These are phyloP conservation scores for Digitonthophagus gazella DNA, from an alignment of 2,888 invertebrate genomes.

Conservation along the genomic window DNA sequence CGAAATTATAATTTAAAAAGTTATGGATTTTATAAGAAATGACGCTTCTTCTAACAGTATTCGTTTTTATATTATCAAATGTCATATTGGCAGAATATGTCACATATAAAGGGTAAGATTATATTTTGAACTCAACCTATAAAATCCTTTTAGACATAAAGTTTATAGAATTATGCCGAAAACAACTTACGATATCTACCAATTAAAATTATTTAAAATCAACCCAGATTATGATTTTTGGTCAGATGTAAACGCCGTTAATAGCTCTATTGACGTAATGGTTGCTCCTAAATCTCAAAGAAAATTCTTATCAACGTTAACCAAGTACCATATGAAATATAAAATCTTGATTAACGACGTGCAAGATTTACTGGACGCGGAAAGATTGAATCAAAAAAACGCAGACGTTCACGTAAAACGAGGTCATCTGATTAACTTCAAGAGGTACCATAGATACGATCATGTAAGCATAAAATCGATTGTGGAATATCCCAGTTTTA, in stretches of 20 bases:
- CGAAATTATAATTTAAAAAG: no score
- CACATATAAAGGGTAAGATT: slow-evolving; percentile 26
- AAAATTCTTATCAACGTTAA: not conserved
- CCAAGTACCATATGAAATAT: not conserved
- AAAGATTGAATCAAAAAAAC: slow-evolving; percentile 24
- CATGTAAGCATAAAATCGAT: no score
- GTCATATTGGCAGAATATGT: slow-evolving; percentile 20
- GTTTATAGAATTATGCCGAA: not conserved
- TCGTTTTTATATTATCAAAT: no score
- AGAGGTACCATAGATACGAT: slow-evolving; percentile 51
- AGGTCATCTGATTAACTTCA: slow-evolving; percentile 45
- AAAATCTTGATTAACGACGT: slow-evolving; percentile 18
- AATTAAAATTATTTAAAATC: not conserved
- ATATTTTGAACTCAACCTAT: not conserved
- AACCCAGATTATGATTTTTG: not conserved
- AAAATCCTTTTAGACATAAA: not conserved
- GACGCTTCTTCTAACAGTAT: no score
- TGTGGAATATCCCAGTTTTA: no score
- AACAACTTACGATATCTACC: not conserved
- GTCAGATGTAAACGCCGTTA: not conserved
- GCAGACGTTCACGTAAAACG: slow-evolving; percentile 48
- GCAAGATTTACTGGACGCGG: slow-evolving; percentile 19
- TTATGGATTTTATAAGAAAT: no score
- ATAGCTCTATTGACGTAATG: not conserved
- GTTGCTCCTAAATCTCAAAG: not conserved